Conservation (phyloP, 2,797 vertebrate species). For the Halcyon leucocephala region DNA sequence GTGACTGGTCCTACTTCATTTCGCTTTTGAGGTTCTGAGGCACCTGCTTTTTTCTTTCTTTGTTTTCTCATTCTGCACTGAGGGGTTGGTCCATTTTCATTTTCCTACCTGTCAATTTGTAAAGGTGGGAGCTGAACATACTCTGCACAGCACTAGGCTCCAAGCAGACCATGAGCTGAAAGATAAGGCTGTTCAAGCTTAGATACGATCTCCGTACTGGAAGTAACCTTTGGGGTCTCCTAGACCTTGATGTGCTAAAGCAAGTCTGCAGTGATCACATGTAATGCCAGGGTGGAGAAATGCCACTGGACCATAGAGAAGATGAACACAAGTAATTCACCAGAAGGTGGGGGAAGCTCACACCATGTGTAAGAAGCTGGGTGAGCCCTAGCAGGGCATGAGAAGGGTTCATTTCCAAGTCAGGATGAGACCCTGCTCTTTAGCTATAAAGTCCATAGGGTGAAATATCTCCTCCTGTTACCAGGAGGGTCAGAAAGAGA, state of each 20-base stretch:
- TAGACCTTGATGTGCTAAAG: background rate
- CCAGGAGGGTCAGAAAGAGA: background rate
- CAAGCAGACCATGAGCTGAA: background rate
- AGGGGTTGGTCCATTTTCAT: background rate
- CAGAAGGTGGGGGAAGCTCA: background rate
- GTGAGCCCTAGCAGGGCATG: background rate
- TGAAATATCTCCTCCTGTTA: background rate
- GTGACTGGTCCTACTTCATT: background rate
- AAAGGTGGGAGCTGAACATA: background rate
- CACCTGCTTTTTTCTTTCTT: background rate
- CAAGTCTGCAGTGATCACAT: background rate
- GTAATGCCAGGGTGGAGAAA: background rate
- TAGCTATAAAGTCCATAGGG: background rate
- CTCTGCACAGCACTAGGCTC: background rate
- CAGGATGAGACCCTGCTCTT: background rate
- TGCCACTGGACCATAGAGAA: rapidly evolving
- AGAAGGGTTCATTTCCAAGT: background rate
- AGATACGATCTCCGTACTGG: background rate
- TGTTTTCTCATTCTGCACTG: background rate
- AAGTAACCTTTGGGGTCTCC: background rate
- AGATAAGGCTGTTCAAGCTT: background rate
- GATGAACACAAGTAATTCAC: background rate
- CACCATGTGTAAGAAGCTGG: rapidly evolving
- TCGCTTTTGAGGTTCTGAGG: background rate
- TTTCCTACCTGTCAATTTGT: background rate